Evolutionary conservation across 2,888 invertebrate species (phyloP), one percentile per base, ranked within the genome.

Genomic region (Nysson spinosus): DNA sequence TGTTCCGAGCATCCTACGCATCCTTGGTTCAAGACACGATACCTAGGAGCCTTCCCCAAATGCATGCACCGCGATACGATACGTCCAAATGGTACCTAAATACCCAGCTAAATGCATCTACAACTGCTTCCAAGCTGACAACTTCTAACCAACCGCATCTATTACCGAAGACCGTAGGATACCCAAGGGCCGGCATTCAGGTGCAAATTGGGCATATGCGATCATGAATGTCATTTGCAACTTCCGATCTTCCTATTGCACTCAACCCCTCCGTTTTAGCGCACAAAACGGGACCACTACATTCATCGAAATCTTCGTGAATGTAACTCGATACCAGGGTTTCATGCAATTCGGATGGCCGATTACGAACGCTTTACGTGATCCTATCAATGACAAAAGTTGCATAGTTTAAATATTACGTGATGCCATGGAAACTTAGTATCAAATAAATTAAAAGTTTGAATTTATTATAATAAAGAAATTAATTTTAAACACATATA

Each of bases 1-100:
- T 80, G 80, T 80, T 74, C 71, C 76, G 70, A 71, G 75, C 74
- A 76, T 80, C 78, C 75, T 64, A 75, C 72, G 78, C 73, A 75
- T 79, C 78, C 79, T 72, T 73, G 68, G 54, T 58, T 58, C 52
- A 51, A 71, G 56, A 70, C 61, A 58, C 72, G 67, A 62, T 68
- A 63, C 63, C 74, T 60, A 30, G 54, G 20, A 64, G 63, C 56
- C 69, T 58, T 64, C 60, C 71, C 52, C 58, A 69, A 77, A 75
- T 74, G 69, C 69, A 30, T 46, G 60, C 54, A 30, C 14, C 65
- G 54, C 64, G 72, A 77, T 69, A 62, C 76, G 62, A 56, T 55
- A 60, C 39, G 54, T 65, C 52, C 58, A 64, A 76, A 67, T 67
- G 58, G 66, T 44, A 57, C 46, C 58, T 69, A 69, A 76, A 76